Evolutionary conservation across 2,888 invertebrate species (phyloP).

Genomic region (Nymphalis polychloros): DNA sequence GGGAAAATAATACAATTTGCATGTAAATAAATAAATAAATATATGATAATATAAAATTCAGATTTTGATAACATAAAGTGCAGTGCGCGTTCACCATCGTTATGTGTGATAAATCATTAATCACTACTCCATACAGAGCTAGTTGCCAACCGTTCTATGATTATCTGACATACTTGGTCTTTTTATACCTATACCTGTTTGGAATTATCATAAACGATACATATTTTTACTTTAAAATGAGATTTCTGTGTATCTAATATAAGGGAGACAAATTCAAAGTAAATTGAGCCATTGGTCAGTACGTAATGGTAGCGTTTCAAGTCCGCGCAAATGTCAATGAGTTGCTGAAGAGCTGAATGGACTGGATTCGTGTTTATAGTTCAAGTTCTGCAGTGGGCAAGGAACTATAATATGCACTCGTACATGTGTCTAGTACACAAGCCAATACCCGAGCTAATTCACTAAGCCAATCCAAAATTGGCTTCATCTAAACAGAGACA

Average conservation of each 20-base stretch:
- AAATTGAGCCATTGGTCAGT: too few species aligned
- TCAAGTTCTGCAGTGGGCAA: too few species aligned
- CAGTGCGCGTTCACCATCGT: conserved; percentile 22
- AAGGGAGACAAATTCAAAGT: background rate
- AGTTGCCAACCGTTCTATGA: conserved; percentile 30
- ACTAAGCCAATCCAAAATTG: too few species aligned
- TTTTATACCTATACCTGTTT: background rate
- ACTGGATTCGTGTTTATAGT: too few species aligned
- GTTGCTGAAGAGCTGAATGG: too few species aligned
- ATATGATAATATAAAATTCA: background rate
- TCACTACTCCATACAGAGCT: conserved; percentile 34
- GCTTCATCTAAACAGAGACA: too few species aligned
- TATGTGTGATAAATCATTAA: conserved; percentile 28
- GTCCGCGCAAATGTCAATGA: too few species aligned
- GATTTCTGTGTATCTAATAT: background rate
- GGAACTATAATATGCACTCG: too few species aligned
- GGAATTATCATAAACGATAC: background rate
- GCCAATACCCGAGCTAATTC: too few species aligned
- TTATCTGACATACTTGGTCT: conserved; percentile 17
- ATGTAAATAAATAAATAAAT: background rate
- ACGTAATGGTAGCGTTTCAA: too few species aligned
- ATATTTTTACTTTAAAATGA: background rate
- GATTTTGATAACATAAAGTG: background rate
- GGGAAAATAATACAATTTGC: too few species aligned
- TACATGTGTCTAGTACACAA: too few species aligned